These are phyloP conservation scores for Malurus melanocephalus DNA, from an alignment of 2,113 vertebrate species.

Conservation along the genomic window DNA sequence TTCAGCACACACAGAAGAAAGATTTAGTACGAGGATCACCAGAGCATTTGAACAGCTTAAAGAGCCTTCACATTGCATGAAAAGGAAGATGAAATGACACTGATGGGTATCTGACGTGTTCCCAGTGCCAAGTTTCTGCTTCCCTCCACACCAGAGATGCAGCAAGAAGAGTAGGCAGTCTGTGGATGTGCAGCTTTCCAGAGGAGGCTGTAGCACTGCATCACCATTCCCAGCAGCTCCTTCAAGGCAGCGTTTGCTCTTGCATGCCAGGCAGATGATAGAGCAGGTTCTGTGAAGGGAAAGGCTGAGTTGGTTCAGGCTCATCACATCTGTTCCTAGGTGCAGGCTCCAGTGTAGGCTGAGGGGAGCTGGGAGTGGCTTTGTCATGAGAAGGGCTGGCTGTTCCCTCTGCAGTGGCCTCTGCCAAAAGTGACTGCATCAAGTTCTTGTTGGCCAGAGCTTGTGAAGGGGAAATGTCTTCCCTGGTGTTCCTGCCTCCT, in stretches of 20 bases:
- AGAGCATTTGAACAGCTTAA: background rate
- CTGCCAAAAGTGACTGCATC: rapidly evolving
- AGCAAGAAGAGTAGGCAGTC: background rate
- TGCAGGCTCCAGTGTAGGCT: background rate
- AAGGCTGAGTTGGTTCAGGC: background rate
- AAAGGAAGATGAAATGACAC: background rate
- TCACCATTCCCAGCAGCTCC: background rate
- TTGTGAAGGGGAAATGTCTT: background rate
- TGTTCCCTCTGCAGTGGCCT: background rate
- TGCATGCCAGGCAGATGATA: background rate
- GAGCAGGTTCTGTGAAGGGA: background rate
- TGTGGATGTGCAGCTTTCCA: background rate
- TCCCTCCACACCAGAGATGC: background rate
- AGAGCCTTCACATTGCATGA: background rate
- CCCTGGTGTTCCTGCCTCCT: background rate
- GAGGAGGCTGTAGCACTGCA: background rate
- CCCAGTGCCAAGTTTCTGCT: background rate
- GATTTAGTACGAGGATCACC: background rate
- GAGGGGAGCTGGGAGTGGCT: background rate
- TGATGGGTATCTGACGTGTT: background rate
- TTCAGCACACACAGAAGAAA: background rate
- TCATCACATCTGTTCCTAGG: background rate
- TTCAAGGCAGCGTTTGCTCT: background rate
- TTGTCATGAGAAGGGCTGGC: background rate
- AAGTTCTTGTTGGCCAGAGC: background rate